These are phyloP conservation scores for Drosophila melanogaster DNA, from an alignment of 1,140 invertebrate genomes.

Conservation along the genomic window DNA sequence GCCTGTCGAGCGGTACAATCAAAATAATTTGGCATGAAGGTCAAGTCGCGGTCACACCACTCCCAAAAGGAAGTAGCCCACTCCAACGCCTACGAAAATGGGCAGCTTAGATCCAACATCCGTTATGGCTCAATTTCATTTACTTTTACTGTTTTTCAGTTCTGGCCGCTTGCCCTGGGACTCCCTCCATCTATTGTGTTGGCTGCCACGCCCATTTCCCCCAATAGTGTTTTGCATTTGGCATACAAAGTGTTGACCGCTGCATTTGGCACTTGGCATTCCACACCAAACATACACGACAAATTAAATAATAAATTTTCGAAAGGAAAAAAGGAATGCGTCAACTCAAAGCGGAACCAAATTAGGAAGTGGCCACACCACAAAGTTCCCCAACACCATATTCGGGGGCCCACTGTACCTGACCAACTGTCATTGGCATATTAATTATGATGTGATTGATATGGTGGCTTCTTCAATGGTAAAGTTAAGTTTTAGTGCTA, in stretches of 20 bases:
- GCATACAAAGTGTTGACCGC: constrained; percentile 49
- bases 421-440: constrained; percentile 65
- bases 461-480: constrained; percentile 11
- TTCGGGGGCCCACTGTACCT: constrained; percentile 40
- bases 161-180: constrained; percentile 1
- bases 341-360: constrained; percentile 77
- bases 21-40: constrained; percentile 63
- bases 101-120: constrained; percentile 41
- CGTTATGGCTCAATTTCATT: constrained; percentile 74
- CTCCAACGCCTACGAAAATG: constrained; percentile 28
- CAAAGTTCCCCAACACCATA: constrained; percentile 55
- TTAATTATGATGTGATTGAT: constrained; percentile 50
- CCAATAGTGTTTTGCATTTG: constrained; percentile 34
- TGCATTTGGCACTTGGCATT: constrained; percentile 69
- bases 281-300: constrained; percentile 44
- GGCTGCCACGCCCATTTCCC: neutral
- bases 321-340: constrained; percentile 45
- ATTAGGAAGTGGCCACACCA: constrained; percentile 77
- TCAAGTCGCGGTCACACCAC: constrained; percentile 39
- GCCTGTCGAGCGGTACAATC: constrained; percentile 28
- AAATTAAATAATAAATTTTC: constrained; percentile 75
- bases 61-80: constrained; percentile 49
- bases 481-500: neutral
- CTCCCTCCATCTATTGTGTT: neutral
- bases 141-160: constrained; percentile 38